These are phyloP conservation scores for Planiliza haematocheilus DNA, from an alignment of 2,113 vertebrate genomes.

Conservation along the genomic window DNA sequence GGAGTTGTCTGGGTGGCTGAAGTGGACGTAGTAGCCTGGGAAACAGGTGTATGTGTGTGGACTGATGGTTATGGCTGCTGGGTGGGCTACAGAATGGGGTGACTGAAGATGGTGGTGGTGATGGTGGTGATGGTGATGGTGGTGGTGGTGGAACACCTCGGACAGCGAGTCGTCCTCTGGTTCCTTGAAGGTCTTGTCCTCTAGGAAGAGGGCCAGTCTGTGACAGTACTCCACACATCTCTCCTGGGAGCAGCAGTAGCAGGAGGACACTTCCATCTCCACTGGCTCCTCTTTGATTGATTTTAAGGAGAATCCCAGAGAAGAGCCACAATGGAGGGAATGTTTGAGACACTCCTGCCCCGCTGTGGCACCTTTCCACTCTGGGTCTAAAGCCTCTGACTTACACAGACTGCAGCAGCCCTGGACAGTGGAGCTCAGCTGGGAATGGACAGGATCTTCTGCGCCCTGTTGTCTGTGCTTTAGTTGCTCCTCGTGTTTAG, in stretches of 20 bases:
- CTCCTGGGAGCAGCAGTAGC: slow-evolving; percentile 87
- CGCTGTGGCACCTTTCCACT: slow-evolving; percentile 68
- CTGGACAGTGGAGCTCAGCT: slow-evolving; percentile 52
- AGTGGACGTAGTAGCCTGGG: slow-evolving; percentile 86
- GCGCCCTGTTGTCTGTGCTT: slow-evolving; percentile 69
- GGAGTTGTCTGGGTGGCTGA: slow-evolving; percentile 77
- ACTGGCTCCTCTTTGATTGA: slow-evolving; percentile 84
- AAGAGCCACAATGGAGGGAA: slow-evolving; percentile 70
- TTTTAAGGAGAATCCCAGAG: slow-evolving; percentile 80
- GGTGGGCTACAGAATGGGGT: slow-evolving; percentile 66
- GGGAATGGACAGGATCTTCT: slow-evolving; percentile 51
- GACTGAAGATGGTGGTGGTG: slow-evolving; percentile 80
- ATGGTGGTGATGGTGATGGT: slow-evolving; percentile 78
- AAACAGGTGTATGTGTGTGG: slow-evolving; percentile 87
- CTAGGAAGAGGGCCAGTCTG: slow-evolving; percentile 93
- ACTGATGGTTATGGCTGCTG: slow-evolving; percentile 77
- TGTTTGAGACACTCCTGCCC: slow-evolving; percentile 70
- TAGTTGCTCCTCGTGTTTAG: slow-evolving; percentile 72
- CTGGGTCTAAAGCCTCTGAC: slow-evolving; percentile 79
- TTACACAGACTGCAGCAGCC: slow-evolving; percentile 87
- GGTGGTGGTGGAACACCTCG: slow-evolving; percentile 86
- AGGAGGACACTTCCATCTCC: slow-evolving; percentile 82
- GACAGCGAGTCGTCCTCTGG: slow-evolving; percentile 77
- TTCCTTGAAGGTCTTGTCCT: slow-evolving; percentile 81
- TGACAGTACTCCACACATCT: slow-evolving; percentile 88